Evolutionary conservation across 1,140 invertebrate species (phyloP).

Genomic region (Aphaenogaster ashmeadi): DNA sequence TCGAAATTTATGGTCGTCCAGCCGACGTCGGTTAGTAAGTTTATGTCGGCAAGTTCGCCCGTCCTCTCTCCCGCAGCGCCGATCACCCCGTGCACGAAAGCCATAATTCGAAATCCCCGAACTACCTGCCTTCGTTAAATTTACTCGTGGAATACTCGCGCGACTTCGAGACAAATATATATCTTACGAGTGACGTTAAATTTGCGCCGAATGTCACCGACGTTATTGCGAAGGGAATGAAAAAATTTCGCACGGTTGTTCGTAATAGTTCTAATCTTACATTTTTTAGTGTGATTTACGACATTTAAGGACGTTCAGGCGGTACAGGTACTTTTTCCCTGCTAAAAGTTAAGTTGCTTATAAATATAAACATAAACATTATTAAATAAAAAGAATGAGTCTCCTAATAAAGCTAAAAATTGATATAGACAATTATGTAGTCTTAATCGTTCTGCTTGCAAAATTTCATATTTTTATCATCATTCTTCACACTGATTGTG

Average conservation of each 20-base stretch:
- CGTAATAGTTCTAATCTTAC: not conserved
- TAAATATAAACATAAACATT: too few species aligned
- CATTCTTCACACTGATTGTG: too few species aligned
- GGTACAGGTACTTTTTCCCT: too few species aligned
- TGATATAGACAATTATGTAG: too few species aligned
- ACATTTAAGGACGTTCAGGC: not conserved
- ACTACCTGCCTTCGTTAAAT: constrained; percentile 56
- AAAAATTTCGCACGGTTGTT: not conserved
- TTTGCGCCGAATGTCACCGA: not conserved
- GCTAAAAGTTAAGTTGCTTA: too few species aligned
- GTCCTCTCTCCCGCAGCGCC: not conserved
- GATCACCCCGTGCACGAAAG: constrained; percentile 9
- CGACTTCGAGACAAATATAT: constrained; percentile 31
- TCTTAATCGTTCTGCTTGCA: too few species aligned
- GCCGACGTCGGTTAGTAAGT: constrained; percentile 52
- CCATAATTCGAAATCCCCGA: constrained; percentile 39
- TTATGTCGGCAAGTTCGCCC: constrained; percentile 51
- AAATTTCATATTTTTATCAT: too few species aligned
- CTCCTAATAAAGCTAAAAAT: too few species aligned
- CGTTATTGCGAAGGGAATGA: not conserved
- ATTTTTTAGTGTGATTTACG: constrained; percentile 9
- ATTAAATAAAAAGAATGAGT: too few species aligned
- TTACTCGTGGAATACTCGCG: constrained; percentile 49
- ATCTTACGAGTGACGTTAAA: not conserved
- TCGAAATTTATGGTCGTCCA: constrained; percentile 60